A percentile compares a stretch with the other conserved stretches of the same genome.
Evolutionary conservation across 2,113 vertebrate species (phyloP).

Genomic region (Nothobranchius furzeri): DNA sequence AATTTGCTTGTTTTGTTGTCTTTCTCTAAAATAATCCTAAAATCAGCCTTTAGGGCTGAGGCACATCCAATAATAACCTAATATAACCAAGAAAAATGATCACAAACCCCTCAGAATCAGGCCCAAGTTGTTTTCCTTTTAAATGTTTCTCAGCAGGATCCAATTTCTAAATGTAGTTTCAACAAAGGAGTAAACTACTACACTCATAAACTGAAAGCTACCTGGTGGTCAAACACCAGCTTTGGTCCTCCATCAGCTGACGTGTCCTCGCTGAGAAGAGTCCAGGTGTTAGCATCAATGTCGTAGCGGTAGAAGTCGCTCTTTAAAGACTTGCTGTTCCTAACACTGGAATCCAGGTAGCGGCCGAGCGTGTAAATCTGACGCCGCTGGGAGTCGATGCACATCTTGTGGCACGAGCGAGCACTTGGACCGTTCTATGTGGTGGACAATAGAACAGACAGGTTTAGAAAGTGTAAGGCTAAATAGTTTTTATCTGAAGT

Average conservation of each 20-base stretch:
- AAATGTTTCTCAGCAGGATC: too few relatives aligned
- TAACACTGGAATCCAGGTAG: slow-evolving; percentile 96
- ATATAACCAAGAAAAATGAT: too few relatives aligned
- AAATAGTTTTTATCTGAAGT: too few relatives aligned
- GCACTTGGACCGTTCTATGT: slow-evolving; percentile 93
- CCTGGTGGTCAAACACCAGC: slow-evolving; percentile 98
- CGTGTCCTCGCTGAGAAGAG: slow-evolving; percentile 94
- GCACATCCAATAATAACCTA: too few relatives aligned
- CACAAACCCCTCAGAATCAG: too few relatives aligned
- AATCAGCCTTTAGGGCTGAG: too few relatives aligned
- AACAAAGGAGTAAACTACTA: too few relatives aligned
- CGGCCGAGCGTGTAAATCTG: slow-evolving; percentile 98
- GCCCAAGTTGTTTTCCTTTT: too few relatives aligned
- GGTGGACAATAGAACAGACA: background rate
- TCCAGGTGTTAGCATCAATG: slow-evolving; percentile 95
- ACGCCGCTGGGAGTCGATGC: slow-evolving; percentile 93
- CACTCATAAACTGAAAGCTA: slow-evolving; percentile 45
- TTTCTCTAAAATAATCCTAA: too few relatives aligned
- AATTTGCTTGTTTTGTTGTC: too few relatives aligned
- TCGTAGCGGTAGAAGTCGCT: slow-evolving; percentile 98
- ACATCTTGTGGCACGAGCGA: slow-evolving; percentile 99
- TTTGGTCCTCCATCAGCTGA: slow-evolving; percentile 95
- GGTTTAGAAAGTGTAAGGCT: too few relatives aligned
- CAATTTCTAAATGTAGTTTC: too few relatives aligned
- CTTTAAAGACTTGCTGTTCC: slow-evolving; percentile 98